Percentiles rank a stretch among this genome's conserved stretches.
Evolutionary conservation across 2,113 vertebrate species (phyloP).

Genomic region (Rostratula benghalensis): DNA sequence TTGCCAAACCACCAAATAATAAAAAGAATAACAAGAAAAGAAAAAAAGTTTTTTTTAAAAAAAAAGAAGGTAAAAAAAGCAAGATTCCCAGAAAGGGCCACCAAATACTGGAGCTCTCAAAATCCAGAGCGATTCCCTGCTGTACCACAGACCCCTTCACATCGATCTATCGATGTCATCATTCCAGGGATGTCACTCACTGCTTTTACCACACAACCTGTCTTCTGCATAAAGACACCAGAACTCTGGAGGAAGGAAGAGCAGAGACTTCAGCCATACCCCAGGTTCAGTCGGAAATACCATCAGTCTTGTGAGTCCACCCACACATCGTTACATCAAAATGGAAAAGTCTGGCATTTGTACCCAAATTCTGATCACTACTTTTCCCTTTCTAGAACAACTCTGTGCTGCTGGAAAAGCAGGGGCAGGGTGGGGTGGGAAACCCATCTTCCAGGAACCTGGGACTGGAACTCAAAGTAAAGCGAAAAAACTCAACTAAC

Average conservation of each 20-base stretch:
- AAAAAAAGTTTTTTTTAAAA: background rate
- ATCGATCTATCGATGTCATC: rapidly evolving
- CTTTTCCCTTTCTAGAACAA: background rate
- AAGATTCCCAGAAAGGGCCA: background rate
- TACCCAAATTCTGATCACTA: background rate
- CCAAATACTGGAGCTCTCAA: background rate
- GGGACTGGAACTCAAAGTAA: background rate
- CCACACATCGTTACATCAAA: background rate
- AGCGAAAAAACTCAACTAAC: background rate
- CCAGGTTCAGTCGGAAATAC: background rate
- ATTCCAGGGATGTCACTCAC: background rate
- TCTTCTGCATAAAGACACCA: background rate
- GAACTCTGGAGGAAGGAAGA: background rate
- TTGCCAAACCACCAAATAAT: background rate
- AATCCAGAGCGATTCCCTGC: background rate
- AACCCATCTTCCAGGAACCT: background rate
- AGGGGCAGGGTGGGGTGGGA: background rate
- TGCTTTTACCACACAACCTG: background rate
- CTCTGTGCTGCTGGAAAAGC: background rate
- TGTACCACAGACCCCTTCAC: background rate
- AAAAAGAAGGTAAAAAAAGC: rapidly evolving
- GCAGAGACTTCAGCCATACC: background rate
- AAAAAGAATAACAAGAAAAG: background rate
- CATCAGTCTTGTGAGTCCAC: background rate
- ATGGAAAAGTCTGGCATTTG: background rate